These are phyloP conservation scores for Zaprionus inermis DNA, from an alignment of 1,140 invertebrate genomes.

Conservation along the genomic window DNA sequence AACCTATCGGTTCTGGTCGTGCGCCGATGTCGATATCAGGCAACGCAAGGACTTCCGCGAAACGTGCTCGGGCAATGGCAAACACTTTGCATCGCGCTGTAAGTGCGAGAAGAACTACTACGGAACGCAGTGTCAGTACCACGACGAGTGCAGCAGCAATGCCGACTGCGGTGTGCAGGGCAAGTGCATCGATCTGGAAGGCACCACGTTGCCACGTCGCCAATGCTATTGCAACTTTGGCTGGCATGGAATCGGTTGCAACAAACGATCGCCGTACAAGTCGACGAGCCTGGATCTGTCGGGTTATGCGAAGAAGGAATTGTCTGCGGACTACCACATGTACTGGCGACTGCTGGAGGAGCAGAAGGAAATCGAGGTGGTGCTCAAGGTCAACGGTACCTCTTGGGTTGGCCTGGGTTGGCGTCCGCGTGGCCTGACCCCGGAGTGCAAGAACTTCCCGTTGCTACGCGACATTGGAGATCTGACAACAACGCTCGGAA, in stretches of 20 bases:
- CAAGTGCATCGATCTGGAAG: constrained; percentile 91
- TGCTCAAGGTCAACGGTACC: constrained; percentile 92
- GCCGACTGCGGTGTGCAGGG: constrained; percentile 93
- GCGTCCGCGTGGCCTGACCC: constrained; percentile 89
- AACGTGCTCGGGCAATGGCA: constrained; percentile 92
- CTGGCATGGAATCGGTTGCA: constrained; percentile 92
- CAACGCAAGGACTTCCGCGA: constrained; percentile 90
- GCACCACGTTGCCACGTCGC: constrained; percentile 91
- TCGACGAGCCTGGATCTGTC: constrained; percentile 87
- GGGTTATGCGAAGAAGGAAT: constrained; percentile 88
- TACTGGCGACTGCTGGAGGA: constrained; percentile 94
- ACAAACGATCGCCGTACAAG: constrained; percentile 89
- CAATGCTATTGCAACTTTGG: constrained; percentile 96
- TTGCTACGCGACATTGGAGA: constrained; percentile 86
- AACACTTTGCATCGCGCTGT: constrained; percentile 90
- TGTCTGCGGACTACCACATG: constrained; percentile 90
- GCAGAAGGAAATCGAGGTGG: constrained; percentile 92
- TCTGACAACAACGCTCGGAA: constrained; percentile 60
- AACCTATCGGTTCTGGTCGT: constrained; percentile 96
- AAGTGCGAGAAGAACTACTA: constrained; percentile 93
- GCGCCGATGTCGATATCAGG: constrained; percentile 96
- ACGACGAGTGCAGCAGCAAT: constrained; percentile 92
- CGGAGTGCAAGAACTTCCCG: constrained; percentile 91
- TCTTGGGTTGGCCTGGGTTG: constrained; percentile 95
- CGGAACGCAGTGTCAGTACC: constrained; percentile 92